Base-by-base conservation (phyloP, 2,888 invertebrate genomes). In the Belgica antarctica region DNA sequence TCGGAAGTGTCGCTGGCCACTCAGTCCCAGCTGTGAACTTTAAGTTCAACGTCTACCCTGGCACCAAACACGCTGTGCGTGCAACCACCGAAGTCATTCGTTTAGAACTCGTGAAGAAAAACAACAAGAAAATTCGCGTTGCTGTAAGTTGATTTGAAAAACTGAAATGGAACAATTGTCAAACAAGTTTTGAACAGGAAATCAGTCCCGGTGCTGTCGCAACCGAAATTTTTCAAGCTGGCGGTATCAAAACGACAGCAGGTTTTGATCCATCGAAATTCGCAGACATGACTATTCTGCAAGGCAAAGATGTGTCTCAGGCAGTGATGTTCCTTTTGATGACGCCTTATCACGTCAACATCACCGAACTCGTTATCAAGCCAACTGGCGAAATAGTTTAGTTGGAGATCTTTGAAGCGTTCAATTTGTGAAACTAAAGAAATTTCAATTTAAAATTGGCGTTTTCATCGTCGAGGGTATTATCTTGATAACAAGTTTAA, bases 341-440 rank as follows among this genome's bases (percentile, higher is more conserved):
- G 27, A 74, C 76, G n/a, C 78, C 79, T 10, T 74, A 73, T 1
- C 72, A 74, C 47, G 75, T 80, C 25, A 76, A 77, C 73, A 76
- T 80, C 2, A 77, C 77, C 46, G 78, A 79, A 74, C 73, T 78
- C 3, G 74, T 78, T 41, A 76, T 78, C 70, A 76, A 77, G 70
- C 77, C 78, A 8, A 72, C 78, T 34, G 76, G 78, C 73, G 78
- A 78, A 66, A 68, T 7, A 3, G 31, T 62, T 62, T 62, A 62
- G n/a, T n/a, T n/a, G n/a, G n/a, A n/a, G n/a, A n/a, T n/a, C n/a
- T n/a, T n/a, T n/a, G n/a, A n/a, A n/a, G n/a, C n/a, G n/a, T n/a
- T n/a, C n/a, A n/a, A n/a, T n/a, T n/a, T n/a, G n/a, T n/a, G n/a
- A n/a, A n/a, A n/a, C n/a, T n/a, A n/a, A n/a, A n/a, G n/a, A n/a